phyloP scores from a whole-genome alignment of 2,113 vertebrate species.

The Labeo rohita region DNA sequence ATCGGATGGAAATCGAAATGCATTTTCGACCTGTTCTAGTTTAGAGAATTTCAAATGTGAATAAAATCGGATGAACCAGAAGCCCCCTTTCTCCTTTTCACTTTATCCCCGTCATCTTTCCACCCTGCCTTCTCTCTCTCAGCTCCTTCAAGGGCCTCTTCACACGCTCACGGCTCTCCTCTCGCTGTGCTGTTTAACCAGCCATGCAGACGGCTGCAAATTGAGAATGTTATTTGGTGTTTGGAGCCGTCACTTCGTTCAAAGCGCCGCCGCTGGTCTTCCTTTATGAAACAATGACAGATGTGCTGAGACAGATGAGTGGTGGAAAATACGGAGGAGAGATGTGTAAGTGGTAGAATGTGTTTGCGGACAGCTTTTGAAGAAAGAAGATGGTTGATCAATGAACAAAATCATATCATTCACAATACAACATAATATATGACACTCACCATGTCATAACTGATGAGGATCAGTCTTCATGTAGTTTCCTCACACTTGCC shows the following conservation, averaged over 20 bases:
- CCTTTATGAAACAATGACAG: slow-evolving; percentile 26
- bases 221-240: slow-evolving; percentile 45
- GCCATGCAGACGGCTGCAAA: slow-evolving; percentile 42
- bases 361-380: neutral
- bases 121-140: neutral
- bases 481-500: neutral
- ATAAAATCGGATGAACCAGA: neutral
- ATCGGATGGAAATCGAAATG: neutral
- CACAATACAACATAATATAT: neutral
- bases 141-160: slow-evolving; percentile 17
- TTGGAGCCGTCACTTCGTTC: slow-evolving; percentile 29
- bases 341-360: neutral
- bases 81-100: neutral
- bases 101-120: neutral
- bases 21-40: slow-evolving; percentile 7
- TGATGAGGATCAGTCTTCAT: neutral
- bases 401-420: neutral
- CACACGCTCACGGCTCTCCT: neutral
- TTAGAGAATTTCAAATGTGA: slow-evolving; percentile 5
- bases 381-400: neutral
- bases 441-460: neutral
- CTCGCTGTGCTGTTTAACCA: slow-evolving; percentile 35
- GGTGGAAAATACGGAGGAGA: neutral
- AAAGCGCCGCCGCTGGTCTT: neutral
- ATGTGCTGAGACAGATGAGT: neutral